These are phyloP conservation scores for Wasmannia auropunctata DNA, from an alignment of 1,140 invertebrate genomes.

Conservation along the genomic window DNA sequence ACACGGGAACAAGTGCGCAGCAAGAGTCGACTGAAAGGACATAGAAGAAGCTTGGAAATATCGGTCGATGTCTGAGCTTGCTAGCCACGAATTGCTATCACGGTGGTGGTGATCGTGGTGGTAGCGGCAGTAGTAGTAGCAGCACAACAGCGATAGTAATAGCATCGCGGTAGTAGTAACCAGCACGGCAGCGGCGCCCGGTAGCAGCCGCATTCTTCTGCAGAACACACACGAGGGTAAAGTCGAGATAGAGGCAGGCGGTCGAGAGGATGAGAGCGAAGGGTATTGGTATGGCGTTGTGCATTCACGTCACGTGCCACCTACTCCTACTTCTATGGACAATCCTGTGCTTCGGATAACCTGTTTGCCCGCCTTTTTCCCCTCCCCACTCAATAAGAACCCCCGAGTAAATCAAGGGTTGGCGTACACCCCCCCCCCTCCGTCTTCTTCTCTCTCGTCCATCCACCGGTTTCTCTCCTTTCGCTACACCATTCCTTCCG, in stretches of 20 bases:
- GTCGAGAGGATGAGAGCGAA: constrained; percentile 44
- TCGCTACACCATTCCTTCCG: not conserved
- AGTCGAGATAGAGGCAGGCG: constrained; percentile 36
- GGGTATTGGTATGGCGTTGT: constrained; percentile 37
- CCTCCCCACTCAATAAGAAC: constrained; percentile 59
- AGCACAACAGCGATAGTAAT: not conserved
- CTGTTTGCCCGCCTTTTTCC: constrained; percentile 65
- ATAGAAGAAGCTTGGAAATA: constrained; percentile 52
- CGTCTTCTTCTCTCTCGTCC: constrained; percentile 1
- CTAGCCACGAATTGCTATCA: constrained; percentile 23
- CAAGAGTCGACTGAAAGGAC: not conserved
- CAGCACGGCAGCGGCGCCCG: not conserved
- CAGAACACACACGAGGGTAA: constrained; percentile 9
- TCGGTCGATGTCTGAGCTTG: constrained; percentile 46
- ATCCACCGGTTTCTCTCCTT: not conserved
- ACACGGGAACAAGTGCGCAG: constrained; percentile 40
- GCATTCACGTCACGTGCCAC: constrained; percentile 77
- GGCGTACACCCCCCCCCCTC: constrained; percentile 5
- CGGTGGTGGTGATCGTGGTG: not conserved
- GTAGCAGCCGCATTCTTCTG: constrained; percentile 51
- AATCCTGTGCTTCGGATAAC: constrained; percentile 69
- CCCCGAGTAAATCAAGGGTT: constrained; percentile 76
- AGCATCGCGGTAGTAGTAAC: not conserved
- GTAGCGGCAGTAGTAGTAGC: not conserved
- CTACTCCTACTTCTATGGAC: constrained; percentile 65